Conservation (phyloP, 92 coral and sea anemone species). For the Umimayanthus kanabou region DNA sequence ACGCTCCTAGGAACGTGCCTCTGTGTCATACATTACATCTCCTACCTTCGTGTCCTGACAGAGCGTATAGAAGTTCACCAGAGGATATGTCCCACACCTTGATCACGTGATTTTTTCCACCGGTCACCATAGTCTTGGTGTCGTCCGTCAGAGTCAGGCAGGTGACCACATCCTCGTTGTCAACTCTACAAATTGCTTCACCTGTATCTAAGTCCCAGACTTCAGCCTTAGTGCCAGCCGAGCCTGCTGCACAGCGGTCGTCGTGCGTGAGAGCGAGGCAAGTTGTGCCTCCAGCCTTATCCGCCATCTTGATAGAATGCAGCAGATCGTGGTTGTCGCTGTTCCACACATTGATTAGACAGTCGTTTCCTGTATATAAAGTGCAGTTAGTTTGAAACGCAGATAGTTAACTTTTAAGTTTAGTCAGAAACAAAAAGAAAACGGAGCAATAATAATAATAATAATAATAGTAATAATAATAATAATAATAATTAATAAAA, state of each 20-base stretch:
- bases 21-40: background rate
- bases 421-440: too few species aligned
- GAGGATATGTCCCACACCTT: constrained; percentile 56
- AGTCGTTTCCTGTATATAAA: constrained; percentile 65
- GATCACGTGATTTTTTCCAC: constrained; percentile 61
- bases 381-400: background rate
- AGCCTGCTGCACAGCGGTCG: constrained; percentile 65
- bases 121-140: constrained; percentile 58
- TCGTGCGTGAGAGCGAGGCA: constrained; percentile 67
- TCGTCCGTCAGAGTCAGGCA: constrained; percentile 63
- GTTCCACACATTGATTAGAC: constrained; percentile 82
- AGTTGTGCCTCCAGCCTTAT: constrained; percentile 58
- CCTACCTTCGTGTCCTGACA: constrained; percentile 77
- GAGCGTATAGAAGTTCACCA: constrained; percentile 45
- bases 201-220: constrained; percentile 91
- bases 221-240: constrained; percentile 63
- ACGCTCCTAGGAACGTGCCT: background rate
- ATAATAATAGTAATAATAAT: too few species aligned
- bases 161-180: constrained; percentile 58
- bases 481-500: too few species aligned
- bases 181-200: constrained; percentile 59
- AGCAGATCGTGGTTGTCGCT: constrained; percentile 71
- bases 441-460: too few species aligned
- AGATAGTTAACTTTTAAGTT: too few species aligned
- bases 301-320: constrained; percentile 73